phyloP scores from a whole-genome alignment of 2,797 vertebrate species.

The Octomys mimax region DNA sequence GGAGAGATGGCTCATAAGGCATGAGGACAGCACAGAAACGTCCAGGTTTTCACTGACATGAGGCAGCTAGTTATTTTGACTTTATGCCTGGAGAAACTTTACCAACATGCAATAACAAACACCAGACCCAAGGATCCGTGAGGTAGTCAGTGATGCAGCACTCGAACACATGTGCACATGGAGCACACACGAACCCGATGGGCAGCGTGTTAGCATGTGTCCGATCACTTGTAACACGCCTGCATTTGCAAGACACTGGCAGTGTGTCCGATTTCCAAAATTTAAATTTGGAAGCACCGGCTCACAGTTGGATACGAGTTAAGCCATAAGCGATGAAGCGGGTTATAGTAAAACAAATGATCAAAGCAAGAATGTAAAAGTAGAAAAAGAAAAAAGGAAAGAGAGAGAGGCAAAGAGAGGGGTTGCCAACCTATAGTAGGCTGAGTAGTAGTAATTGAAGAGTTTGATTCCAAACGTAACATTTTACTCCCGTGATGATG shows the following conservation, averaged over 20 bases:
- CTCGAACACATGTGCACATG: slow-evolving; percentile 82
- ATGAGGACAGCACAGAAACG: slow-evolving; percentile 63
- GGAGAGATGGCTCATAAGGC: slow-evolving; percentile 72
- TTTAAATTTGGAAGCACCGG: slow-evolving; percentile 88
- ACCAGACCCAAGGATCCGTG: slow-evolving; percentile 85
- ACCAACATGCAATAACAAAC: slow-evolving; percentile 89
- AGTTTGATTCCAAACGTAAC: slow-evolving; percentile 99
- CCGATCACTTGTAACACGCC: slow-evolving; percentile 76
- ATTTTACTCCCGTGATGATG: slow-evolving; percentile 99
- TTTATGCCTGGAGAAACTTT: slow-evolving; percentile 81
- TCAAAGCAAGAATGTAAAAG: slow-evolving; percentile 91
- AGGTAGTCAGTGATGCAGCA: slow-evolving; percentile 82
- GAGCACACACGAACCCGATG: slow-evolving; percentile 81
- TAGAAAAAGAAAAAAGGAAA: slow-evolving; percentile 87
- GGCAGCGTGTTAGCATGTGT: slow-evolving; percentile 85
- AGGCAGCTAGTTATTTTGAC: slow-evolving; percentile 87
- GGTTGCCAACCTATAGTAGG: slow-evolving; percentile 99
- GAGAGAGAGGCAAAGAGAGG: slow-evolving; percentile 93
- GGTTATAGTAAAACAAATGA: slow-evolving; percentile 85
- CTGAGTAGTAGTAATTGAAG: slow-evolving; percentile 99
- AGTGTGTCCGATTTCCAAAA: slow-evolving; percentile 78
- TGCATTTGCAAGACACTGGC: slow-evolving; percentile 82
- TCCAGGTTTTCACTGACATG: slow-evolving; percentile 65
- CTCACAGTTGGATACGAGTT: slow-evolving; percentile 85
- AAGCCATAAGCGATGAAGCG: slow-evolving; percentile 88